Evolutionary conservation across 2,113 vertebrate species (phyloP), one percentile per base, ranked within the genome.

Genomic region (Axis porcinus): DNA sequence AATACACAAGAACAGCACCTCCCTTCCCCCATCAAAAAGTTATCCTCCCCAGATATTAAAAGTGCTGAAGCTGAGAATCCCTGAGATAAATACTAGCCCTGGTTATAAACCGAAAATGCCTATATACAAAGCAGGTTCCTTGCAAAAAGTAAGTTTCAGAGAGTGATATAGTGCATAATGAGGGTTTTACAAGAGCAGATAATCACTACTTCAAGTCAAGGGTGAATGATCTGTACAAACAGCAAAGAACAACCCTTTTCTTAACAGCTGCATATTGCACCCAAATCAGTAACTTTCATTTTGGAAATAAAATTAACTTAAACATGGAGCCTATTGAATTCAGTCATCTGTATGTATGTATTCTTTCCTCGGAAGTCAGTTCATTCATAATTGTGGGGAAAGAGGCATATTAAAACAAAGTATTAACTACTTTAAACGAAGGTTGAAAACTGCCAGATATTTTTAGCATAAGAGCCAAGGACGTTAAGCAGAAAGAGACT

Each of bases 261-360:
- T 95, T 94, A 43, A 74, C 83, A 96, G 78, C 60, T 93, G 70
- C 7, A 17, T 74, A 11, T 40, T 58, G 12, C 14, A 91, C 57
- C 79, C 33, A 88, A 91, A 74, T 70, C n/a, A 82, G 40, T 86
- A 91, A 64, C 86, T 95, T 94, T 70, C 23, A 43, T 84, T 94
- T 84, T 92, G 97, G 74, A 97, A 95, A 82, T 79, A 92, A 79
- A 88, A 62, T 91, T 36, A 90, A 74, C 91, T 96, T 57, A 79
- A 92, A 58, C 83, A 84, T 3, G 50, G 30, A 95, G 58, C 54
- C 78, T 58, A 15, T 76, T 79, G 85, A 97, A 93, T 79, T 94
- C 89, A 81, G 27, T 67, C 23, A 45, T 92, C 52, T 74, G 21
- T 87, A 16, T 92, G 25, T 84, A 16, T 92, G 14, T 94, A 57